Evolutionary conservation across 2,797 vertebrate genomes (phyloP), one percentile per base, ranked within the genome.

Genomic region (Merluccius polli): DNA sequence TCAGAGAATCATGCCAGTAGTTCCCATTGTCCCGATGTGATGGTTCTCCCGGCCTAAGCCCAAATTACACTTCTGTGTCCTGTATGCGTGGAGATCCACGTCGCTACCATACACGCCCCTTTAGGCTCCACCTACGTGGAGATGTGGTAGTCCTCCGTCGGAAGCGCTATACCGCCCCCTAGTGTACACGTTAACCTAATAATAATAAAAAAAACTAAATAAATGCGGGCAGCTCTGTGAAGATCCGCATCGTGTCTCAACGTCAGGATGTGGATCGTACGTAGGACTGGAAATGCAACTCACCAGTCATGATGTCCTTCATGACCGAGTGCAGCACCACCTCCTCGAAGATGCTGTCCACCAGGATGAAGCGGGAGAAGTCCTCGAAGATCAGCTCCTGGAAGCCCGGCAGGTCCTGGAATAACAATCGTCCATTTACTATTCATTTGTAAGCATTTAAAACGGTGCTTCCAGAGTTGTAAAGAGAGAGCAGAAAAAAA

Each of bases 281-380:
- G 18, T 4, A 52, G 15, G 15, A 21, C 18, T 7, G 44, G 6
- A 35, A 3, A 35, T 35, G 0, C 24, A 16, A 73, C 94, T 82
- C 75, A 99, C 97, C 96, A 93, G 96, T 95, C 92, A 96, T 95
- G 83, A 99, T 98, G 87, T 99, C 97, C 88, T 98, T 99, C 95
- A 96, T 96, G 76, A 98, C 95, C 0, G 95, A 97, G 80, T 97
- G 97, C 16, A 98, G 92, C 81, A 99, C 96, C 48, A 98, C 96
- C 85, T 98, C 97, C 89, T 99, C 97, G 0, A 97, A 98, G 0
- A 96, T 95, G 92, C 95, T 98, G 85, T 97, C 97, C 83, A 98
- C 95, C 84, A 97, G 89, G 85, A 99, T 96, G 88, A 96, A 98
- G 41, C 84, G 91, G 72, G 95, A 95, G 4, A 97, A 97, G 88